These are phyloP conservation scores for Tragulus kanchil DNA, from an alignment of 2,113 vertebrate species.

Conservation along the genomic window DNA sequence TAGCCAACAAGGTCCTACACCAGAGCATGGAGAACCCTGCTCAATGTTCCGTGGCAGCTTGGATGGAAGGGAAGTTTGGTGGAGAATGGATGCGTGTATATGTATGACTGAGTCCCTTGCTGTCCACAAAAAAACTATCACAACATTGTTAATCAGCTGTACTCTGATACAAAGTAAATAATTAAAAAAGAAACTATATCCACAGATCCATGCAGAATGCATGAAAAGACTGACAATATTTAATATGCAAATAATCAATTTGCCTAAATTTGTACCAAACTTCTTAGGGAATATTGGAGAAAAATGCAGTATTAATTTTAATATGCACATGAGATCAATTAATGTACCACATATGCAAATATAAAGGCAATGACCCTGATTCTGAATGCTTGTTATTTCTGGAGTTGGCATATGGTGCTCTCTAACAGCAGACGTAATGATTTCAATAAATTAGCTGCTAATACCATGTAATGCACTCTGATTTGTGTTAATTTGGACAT, in stretches of 20 bases:
- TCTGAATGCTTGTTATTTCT: slow-evolving; percentile 85
- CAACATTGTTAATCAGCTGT: too few relatives aligned
- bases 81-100: not conserved
- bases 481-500: slow-evolving; percentile 86
- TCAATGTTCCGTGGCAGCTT: not conserved
- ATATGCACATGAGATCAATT: slow-evolving; percentile 83
- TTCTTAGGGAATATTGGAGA: slow-evolving; percentile 64
- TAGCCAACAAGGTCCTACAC: not conserved
- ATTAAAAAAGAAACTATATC: too few relatives aligned
- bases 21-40: not conserved
- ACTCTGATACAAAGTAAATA: too few relatives aligned
- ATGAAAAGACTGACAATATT: too few relatives aligned
- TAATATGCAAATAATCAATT: too few relatives aligned
- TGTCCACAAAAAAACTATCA: not conserved
- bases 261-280: too few relatives aligned
- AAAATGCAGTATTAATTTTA: slow-evolving; percentile 81
- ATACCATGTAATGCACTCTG: slow-evolving; percentile 84
- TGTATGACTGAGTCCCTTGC: not conserved
- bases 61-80: not conserved
- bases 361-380: slow-evolving; percentile 83
- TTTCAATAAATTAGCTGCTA: slow-evolving; percentile 85
- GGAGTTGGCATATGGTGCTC: slow-evolving; percentile 84
- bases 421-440: slow-evolving; percentile 84
- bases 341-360: slow-evolving; percentile 84
- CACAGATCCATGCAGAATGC: too few relatives aligned